These are phyloP conservation scores for Drosophila persimilis DNA, from an alignment of 1,140 invertebrate species.

Conservation along the genomic window DNA sequence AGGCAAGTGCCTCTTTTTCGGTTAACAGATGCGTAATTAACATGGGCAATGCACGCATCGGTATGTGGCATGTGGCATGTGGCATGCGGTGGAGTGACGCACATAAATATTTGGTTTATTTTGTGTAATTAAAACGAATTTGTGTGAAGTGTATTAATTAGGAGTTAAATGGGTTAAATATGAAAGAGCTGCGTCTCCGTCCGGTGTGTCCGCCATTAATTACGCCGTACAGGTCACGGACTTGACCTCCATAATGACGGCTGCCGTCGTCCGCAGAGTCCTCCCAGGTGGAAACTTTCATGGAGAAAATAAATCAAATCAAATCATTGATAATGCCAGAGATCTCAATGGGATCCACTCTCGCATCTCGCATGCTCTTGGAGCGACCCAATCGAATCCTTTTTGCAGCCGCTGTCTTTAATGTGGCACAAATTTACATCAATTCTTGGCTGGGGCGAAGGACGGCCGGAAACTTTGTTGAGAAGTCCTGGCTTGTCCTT, in stretches of 20 bases:
- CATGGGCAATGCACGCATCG: constrained; percentile 43
- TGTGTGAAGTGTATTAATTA: constrained; percentile 80
- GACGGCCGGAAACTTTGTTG: constrained; percentile 57
- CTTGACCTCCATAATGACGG: constrained; percentile 46
- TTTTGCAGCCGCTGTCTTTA: constrained; percentile 46
- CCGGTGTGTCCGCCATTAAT: constrained; percentile 62
- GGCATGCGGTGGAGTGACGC: constrained; percentile 35
- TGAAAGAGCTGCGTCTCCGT: constrained; percentile 29
- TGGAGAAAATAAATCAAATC: not conserved
- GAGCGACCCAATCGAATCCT: constrained; percentile 7
- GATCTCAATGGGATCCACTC: not conserved
- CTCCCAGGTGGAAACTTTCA: not conserved
- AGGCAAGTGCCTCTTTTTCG: constrained; percentile 19
- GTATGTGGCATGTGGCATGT: not conserved
- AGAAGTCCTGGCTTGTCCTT: constrained; percentile 43
- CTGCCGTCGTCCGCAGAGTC: constrained; percentile 4
- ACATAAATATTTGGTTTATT: constrained; percentile 80
- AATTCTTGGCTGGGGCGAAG: constrained; percentile 30
- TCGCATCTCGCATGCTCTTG: not conserved
- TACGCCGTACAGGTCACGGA: constrained; percentile 18
- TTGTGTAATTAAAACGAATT: constrained; percentile 80
- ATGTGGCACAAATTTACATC: constrained; percentile 68
- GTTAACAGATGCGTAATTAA: constrained; percentile 64
- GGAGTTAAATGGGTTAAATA: constrained; percentile 79
- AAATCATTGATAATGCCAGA: constrained; percentile 14